Evolutionary conservation across 2,113 vertebrate genomes (phyloP).

Genomic region (Plectropomus leopardus): DNA sequence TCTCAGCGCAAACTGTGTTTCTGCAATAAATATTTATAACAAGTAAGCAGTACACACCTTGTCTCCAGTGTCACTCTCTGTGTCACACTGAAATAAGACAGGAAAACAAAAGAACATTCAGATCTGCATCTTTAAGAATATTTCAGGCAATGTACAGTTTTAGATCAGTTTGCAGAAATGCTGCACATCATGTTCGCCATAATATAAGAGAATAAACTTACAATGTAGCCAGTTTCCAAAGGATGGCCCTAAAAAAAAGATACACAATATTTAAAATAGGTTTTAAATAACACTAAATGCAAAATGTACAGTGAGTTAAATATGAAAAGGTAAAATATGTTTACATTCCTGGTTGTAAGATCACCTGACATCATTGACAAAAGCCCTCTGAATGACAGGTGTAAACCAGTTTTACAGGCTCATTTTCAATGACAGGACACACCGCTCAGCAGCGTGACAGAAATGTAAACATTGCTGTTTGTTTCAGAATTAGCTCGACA

Average conservation of each 20-base stretch:
- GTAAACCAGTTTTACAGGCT: constrained; percentile 56
- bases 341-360: background rate
- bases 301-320: background rate
- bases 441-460: background rate
- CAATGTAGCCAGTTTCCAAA: constrained; percentile 94
- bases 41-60: constrained; percentile 85
- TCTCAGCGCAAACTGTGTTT: no score
- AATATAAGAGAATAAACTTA: constrained; percentile 81
- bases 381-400: background rate
- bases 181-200: background rate
- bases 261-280: constrained; percentile 9
- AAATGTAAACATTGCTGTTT: constrained; percentile 54
- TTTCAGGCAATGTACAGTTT: background rate
- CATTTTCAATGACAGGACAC: constrained; percentile 2
- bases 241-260: constrained; percentile 82
- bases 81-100: constrained; percentile 88
- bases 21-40: no score
- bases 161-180: background rate
- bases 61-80: constrained; percentile 92
- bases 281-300: constrained; percentile 29
- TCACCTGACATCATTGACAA: background rate
- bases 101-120: constrained; percentile 35
- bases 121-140: background rate
- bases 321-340: background rate
- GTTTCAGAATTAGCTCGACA: constrained; percentile 23